A percentile compares a stretch with the other conserved stretches of the same genome.
Conservation (phyloP, 2,888 invertebrate species). For the Drosophila longiperda region DNA sequence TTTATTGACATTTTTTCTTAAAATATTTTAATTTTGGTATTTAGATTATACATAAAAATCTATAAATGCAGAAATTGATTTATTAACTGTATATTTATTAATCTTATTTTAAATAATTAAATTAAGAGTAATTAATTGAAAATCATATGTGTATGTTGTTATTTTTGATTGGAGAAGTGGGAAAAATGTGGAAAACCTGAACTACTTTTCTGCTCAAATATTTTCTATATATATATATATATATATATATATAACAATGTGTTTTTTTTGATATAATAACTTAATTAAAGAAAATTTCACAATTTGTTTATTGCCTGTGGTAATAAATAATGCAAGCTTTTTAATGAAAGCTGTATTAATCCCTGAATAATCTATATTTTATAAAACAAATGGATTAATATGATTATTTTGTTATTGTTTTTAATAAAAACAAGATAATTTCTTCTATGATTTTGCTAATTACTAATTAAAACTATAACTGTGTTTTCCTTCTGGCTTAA, state of each 20-base stretch:
- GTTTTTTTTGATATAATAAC: too few species aligned
- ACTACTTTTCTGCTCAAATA: not conserved
- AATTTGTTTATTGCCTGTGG: not conserved
- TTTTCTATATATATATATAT: not conserved
- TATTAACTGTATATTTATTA: not conserved
- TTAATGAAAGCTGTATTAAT: too few species aligned
- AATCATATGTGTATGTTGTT: not conserved
- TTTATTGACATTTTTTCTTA: not conserved
- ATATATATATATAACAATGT: too few species aligned
- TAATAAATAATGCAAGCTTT: too few species aligned
- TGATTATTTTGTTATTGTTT: not conserved
- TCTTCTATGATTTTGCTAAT: not conserved
- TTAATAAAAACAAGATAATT: not conserved
- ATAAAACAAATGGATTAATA: not conserved
- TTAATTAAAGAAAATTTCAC: accelerated
- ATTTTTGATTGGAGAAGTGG: not conserved
- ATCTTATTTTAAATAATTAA: not conserved
- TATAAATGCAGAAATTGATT: not conserved
- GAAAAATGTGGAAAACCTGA: not conserved
- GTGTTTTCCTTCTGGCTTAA: not conserved
- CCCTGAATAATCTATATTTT: too few species aligned
- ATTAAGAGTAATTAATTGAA: not conserved
- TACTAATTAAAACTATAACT: not conserved
- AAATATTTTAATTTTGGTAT: not conserved
- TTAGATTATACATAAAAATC: not conserved